Percentiles rank a stretch among this genome's conserved stretches.
These are phyloP conservation scores for Cromileptes altivelis DNA, from an alignment of 2,113 vertebrate genomes.

Conservation along the genomic window DNA sequence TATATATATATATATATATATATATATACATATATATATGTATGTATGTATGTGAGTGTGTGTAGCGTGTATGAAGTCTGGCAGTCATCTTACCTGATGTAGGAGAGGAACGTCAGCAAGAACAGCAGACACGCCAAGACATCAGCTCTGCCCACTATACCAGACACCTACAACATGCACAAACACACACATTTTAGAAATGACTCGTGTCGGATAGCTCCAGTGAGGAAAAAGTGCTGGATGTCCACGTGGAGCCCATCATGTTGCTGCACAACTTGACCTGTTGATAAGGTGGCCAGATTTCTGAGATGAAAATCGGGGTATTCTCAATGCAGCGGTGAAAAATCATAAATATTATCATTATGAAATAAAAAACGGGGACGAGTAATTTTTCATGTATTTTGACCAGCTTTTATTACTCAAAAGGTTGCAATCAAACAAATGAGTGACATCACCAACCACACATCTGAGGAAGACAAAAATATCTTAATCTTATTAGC, in stretches of 20 bases:
- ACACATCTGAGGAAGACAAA: no score
- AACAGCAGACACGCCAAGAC: conserved; percentile 95
- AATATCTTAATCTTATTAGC: no score
- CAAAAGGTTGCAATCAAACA: no score
- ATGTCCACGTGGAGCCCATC: conserved; percentile 16
- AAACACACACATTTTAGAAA: conserved; percentile 31
- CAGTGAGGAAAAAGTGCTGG: background rate
- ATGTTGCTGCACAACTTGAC: conserved; percentile 21
- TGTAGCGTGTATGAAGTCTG: background rate
- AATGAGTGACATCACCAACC: no score
- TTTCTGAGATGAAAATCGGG: no score
- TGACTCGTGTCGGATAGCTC: background rate
- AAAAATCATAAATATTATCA: no score
- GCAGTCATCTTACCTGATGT: conserved; percentile 88
- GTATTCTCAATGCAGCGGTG: no score
- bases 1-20: no score
- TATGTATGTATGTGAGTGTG: background rate
- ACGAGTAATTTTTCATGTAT: no score
- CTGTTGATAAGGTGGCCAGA: background rate
- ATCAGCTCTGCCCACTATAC: conserved; percentile 97
- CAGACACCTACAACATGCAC: conserved; percentile 90
- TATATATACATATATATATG: no score
- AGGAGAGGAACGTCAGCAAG: conserved; percentile 95
- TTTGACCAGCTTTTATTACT: no score
- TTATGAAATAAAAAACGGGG: no score